Evolutionary conservation across 2,888 invertebrate species (phyloP).

Genomic region (Slavum lentiscoides): DNA sequence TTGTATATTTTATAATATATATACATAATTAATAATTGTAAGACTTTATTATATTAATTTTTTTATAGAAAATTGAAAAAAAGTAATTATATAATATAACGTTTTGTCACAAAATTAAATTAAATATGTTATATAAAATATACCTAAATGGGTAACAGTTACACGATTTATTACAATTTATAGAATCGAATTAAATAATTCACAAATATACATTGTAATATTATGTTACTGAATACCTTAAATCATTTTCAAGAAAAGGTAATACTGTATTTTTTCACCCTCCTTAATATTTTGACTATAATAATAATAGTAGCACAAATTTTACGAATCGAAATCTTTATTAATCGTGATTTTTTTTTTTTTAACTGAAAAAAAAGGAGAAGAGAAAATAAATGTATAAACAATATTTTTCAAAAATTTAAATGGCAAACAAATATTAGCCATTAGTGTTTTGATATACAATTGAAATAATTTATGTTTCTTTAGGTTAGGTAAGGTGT

Average conservation of each 20-base stretch:
- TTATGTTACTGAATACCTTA: background rate
- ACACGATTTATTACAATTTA: background rate
- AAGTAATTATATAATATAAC: too few species aligned
- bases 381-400: conserved; percentile 9
- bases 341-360: conserved; percentile 36
- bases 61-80: background rate
- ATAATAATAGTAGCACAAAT: background rate
- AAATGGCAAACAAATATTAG: conserved; percentile 17
- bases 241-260: background rate
- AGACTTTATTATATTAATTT: too few species aligned
- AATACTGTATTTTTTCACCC: background rate
- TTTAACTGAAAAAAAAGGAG: background rate
- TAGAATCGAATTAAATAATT: background rate
- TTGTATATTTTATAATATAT: too few species aligned
- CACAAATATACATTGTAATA: background rate
- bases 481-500: background rate
- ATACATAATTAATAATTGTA: too few species aligned
- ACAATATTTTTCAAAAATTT: conserved; percentile 33
- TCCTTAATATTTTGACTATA: background rate
- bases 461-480: background rate
- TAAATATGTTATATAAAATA: too few species aligned
- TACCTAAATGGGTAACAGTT: background rate
- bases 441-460: conserved; percentile 23
- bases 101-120: too few species aligned
- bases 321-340: conserved; percentile 14